phyloP scores from a whole-genome alignment of 2,113 vertebrate species.

The Zosterops lateralis region DNA sequence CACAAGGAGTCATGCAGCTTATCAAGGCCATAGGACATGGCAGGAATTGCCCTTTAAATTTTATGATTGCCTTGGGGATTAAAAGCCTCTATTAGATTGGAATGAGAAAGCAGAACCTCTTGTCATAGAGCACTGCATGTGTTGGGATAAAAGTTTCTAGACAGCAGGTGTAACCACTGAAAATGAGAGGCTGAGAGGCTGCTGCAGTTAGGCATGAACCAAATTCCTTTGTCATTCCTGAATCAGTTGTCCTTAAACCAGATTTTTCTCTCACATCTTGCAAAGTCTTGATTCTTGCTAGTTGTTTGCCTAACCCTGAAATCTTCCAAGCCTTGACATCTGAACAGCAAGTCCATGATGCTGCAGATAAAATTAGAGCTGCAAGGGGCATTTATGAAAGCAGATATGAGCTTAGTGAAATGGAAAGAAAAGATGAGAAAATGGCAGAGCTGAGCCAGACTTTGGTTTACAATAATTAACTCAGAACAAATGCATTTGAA shows the following conservation, averaged over 20 bases:
- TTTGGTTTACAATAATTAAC: neutral
- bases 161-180: neutral
- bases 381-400: neutral
- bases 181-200: neutral
- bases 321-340: neutral
- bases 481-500: neutral
- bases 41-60: neutral
- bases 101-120: neutral
- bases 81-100: neutral
- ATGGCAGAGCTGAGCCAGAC: neutral
- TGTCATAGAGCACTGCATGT: accelerated
- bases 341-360: neutral
- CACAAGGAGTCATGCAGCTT: neutral
- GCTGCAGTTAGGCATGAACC: neutral
- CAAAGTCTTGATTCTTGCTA: neutral
- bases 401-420: neutral
- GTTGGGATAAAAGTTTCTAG: neutral
- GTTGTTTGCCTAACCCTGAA: neutral
- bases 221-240: neutral
- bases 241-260: neutral
- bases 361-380: neutral
- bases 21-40: accelerated
- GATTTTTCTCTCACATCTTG: neutral
- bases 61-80: neutral
- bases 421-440: neutral